phyloP scores from a whole-genome alignment of 2,888 invertebrate species.

The Flexamia atlantica region DNA sequence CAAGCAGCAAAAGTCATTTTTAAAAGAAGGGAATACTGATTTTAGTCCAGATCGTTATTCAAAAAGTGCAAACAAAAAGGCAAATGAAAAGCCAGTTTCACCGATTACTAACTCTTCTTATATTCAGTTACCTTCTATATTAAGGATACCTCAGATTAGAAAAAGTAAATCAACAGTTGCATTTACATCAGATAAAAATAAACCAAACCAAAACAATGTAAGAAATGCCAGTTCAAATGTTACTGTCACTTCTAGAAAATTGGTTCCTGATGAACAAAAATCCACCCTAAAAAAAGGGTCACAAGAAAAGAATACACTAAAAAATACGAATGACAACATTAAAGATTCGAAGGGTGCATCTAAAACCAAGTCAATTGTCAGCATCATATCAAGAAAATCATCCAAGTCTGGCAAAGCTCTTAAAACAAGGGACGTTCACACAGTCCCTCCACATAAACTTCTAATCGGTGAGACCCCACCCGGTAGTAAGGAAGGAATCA shows the following conservation, averaged over 20 bases:
- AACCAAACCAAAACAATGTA: not conserved
- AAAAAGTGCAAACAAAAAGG: not conserved
- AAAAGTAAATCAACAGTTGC: not conserved
- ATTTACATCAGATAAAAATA: not conserved
- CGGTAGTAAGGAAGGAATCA: not conserved
- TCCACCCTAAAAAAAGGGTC: not conserved
- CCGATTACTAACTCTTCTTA: not conserved
- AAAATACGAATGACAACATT: not conserved
- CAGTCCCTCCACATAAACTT: not conserved
- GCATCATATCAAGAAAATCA: not conserved
- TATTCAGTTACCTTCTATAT: conserved; percentile 4
- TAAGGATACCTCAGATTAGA: not conserved
- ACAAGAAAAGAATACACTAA: not conserved
- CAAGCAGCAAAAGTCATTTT: not conserved
- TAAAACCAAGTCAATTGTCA: not conserved
- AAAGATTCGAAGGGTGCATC: not conserved
- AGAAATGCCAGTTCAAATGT: not conserved
- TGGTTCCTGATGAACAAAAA: not conserved
- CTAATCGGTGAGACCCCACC: not conserved
- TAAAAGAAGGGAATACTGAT: not conserved
- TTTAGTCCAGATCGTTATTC: not conserved
- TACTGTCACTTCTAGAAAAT: not conserved
- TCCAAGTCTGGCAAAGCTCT: not conserved
- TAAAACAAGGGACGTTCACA: not conserved
- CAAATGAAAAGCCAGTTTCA: not conserved